Conservation (phyloP, 2,888 invertebrate species). For the Gandaritis pyraliata region DNA sequence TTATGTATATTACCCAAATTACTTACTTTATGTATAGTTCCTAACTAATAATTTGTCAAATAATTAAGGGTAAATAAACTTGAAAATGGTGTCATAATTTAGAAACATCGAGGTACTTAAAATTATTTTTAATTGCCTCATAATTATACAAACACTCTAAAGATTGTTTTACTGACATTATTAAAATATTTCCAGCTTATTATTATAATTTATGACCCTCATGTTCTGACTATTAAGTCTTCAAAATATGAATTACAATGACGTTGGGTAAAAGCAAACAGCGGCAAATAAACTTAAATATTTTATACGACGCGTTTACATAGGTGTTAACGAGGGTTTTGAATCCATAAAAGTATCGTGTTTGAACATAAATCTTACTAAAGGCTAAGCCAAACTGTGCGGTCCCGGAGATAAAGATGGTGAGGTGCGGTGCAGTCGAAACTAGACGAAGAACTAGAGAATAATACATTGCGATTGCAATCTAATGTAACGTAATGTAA, state of each 20-base stretch:
- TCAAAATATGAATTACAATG: conserved; percentile 75
- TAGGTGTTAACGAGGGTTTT: conserved; percentile 77
- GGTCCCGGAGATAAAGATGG: background rate
- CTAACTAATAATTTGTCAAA: too few species aligned
- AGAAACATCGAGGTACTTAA: background rate
- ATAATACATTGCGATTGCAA: too few species aligned
- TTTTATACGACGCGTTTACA: conserved; percentile 75
- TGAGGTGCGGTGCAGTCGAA: too few species aligned
- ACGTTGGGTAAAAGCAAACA: conserved; percentile 64
- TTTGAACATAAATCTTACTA: conserved; percentile 72
- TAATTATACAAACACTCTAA: conserved; percentile 7
- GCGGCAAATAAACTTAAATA: conserved; percentile 58
- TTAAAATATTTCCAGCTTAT: conserved; percentile 28
- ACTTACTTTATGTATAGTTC: too few species aligned
- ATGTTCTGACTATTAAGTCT: conserved; percentile 54
- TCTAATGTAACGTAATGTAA: too few species aligned
- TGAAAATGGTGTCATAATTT: background rate
- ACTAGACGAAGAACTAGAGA: background rate
- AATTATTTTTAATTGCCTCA: conserved; percentile 7
- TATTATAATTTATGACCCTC: conserved; percentile 35
- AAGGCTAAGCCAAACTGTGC: conserved; percentile 23
- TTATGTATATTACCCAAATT: too few species aligned
- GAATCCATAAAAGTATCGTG: conserved; percentile 77
- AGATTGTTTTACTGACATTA: conserved; percentile 27
- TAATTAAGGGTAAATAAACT: background rate